Evolutionary conservation across 2,113 vertebrate species (phyloP).

Genomic region (Notiomystis cincta): DNA sequence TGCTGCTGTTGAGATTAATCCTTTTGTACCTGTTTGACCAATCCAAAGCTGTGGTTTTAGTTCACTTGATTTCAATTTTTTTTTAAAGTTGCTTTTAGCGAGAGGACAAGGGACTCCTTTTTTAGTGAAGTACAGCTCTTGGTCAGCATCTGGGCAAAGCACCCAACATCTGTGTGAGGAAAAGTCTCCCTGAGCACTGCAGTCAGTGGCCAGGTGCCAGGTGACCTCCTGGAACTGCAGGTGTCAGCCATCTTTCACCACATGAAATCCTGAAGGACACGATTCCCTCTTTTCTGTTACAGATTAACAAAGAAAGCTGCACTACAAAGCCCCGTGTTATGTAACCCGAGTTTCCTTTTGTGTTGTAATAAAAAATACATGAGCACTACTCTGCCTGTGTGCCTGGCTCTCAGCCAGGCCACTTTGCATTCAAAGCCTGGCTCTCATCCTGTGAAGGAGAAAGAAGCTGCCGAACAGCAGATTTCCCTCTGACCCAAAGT

Average conservation of each 20-base stretch:
- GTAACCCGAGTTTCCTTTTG: not conserved
- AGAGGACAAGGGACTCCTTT: not conserved
- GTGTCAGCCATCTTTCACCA: not conserved
- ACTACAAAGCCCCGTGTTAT: not conserved
- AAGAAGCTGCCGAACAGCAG: not conserved
- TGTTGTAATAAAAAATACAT: slow-evolving; percentile 32
- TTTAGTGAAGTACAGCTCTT: not conserved
- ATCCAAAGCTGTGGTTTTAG: slow-evolving; percentile 30
- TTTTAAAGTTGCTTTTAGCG: not conserved
- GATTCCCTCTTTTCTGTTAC: not conserved
- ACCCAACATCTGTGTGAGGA: not conserved
- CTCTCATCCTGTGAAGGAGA: not conserved
- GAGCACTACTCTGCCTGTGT: not conserved
- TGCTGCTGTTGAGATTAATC: slow-evolving; percentile 15
- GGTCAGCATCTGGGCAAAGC: not conserved
- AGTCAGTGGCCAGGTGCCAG: not conserved
- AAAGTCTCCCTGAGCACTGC: not conserved
- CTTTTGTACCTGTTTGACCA: not conserved
- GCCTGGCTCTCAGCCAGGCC: not conserved
- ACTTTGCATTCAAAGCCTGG: not conserved
- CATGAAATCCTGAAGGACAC: not conserved
- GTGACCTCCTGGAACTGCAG: not conserved
- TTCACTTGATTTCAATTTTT: not conserved
- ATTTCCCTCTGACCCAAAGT: not conserved
- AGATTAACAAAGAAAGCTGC: slow-evolving; percentile 1